These are phyloP conservation scores for Plotosus lineatus DNA, from an alignment of 2,113 vertebrate genomes.

Conservation along the genomic window DNA sequence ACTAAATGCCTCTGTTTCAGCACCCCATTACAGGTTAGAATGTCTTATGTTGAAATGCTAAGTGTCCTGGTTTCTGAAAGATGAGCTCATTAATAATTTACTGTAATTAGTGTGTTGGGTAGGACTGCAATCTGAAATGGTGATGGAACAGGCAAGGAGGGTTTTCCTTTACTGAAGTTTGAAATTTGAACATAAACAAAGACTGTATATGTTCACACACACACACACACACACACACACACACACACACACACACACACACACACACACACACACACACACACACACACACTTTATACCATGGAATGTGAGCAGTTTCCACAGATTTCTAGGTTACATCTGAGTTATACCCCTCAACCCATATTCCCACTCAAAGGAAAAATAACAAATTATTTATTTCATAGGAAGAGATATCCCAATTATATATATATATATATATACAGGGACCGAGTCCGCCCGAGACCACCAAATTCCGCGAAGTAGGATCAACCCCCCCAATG, in stretches of 20 bases:
- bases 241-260: too few species aligned
- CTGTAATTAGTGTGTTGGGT: slow-evolving; percentile 57
- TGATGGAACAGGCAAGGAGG: slow-evolving; percentile 30
- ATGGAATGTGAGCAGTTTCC: neutral
- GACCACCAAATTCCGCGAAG: too few species aligned
- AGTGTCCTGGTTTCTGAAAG: slow-evolving; percentile 60
- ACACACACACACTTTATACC: neutral
- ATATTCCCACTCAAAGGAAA: neutral
- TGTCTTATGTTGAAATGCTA: slow-evolving; percentile 58
- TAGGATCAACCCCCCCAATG: too few species aligned
- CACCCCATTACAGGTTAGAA: slow-evolving; percentile 53
- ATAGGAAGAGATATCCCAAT: too few species aligned
- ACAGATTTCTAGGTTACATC: neutral
- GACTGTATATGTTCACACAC: neutral
- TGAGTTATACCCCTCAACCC: neutral
- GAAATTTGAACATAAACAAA: slow-evolving; percentile 15
- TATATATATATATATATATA: too few species aligned
- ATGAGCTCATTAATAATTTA: slow-evolving; percentile 72
- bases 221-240: neutral
- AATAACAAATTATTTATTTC: too few species aligned
- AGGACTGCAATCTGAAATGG: slow-evolving; percentile 48
- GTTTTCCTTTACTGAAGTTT: neutral
- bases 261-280: too few species aligned
- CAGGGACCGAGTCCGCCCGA: too few species aligned
- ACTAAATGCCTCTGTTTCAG: slow-evolving; percentile 56